phyloP scores from a whole-genome alignment of 35 echinoderm and acorn worm genomes.

The Ophiothrix spiculata region DNA sequence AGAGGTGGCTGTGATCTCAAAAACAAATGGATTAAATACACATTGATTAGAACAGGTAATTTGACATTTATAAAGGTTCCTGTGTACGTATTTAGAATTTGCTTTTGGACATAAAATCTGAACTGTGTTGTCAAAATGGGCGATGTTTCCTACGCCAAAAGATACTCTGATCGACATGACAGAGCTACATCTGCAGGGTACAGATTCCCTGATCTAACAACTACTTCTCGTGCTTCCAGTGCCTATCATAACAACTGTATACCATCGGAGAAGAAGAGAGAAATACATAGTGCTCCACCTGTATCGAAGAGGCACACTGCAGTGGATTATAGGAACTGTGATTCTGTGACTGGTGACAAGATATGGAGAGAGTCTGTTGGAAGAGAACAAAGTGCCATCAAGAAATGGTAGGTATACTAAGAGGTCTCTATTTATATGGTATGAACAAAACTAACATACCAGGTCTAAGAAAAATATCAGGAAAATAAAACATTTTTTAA shows the following conservation, averaged over 20 bases:
- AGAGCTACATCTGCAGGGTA: constrained; percentile 80
- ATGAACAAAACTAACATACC: no score
- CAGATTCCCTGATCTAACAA: constrained; percentile 39
- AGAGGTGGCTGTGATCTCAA: no score
- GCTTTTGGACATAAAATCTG: no score
- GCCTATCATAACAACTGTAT: constrained; percentile 75
- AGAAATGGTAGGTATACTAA: constrained; percentile 68
- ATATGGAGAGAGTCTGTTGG: constrained; percentile 74
- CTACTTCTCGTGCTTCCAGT: constrained; percentile 64
- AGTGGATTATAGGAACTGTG: constrained; percentile 43
- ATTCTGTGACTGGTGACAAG: constrained; percentile 57
- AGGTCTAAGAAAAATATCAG: no score
- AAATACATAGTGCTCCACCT: constrained; percentile 22
- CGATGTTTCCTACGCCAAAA: constrained; percentile 6
- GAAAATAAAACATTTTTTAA: no score
- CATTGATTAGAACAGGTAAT: no score
- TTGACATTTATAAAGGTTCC: no score
- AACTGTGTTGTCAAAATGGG: constrained; percentile 8
- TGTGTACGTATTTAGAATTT: no score
- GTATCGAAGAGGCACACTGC: constrained; percentile 29
- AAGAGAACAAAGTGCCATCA: constrained; percentile 32
- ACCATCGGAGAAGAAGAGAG: constrained; percentile 28
- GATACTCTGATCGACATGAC: constrained; percentile 34
- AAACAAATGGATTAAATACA: no score
- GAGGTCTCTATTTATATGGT: neutral